phyloP scores from a whole-genome alignment of 2,888 invertebrate genomes.

The Aphidoletes aphidimyza region DNA sequence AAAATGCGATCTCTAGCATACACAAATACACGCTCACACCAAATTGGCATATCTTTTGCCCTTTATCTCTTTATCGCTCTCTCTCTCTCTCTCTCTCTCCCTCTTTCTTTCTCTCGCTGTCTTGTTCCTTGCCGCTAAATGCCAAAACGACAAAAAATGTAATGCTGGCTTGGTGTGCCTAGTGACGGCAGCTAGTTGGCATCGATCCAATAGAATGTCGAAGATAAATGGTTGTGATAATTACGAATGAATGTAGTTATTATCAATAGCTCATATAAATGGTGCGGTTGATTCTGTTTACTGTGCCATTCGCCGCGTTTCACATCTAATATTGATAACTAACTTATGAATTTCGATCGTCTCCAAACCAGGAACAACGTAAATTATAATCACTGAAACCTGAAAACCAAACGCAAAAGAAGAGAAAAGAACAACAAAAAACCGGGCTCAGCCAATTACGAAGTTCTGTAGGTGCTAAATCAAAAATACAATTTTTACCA shows the following conservation, averaged over 20 bases:
- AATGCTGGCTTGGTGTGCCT: too few relatives aligned
- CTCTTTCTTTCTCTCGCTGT: background rate
- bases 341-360: background rate
- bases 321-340: conserved; percentile 8
- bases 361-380: background rate
- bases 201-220: conserved; percentile 4
- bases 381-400: background rate
- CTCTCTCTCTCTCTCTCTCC: background rate
- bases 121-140: too few relatives aligned
- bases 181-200: background rate
- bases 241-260: conserved; percentile 26
- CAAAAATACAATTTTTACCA: too few relatives aligned
- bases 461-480: too few relatives aligned
- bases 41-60: background rate
- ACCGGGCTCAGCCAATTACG: too few relatives aligned
- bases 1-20: background rate
- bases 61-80: background rate
- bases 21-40: background rate
- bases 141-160: too few relatives aligned
- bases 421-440: too few relatives aligned
- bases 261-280: conserved; percentile 28
- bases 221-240: conserved; percentile 39
- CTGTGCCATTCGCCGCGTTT: background rate
- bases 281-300: too few relatives aligned
- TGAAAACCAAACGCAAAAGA: too few relatives aligned